A percentile compares a stretch with the other conserved stretches of the same genome.
Conservation (phyloP, 1,140 invertebrate genomes). For the Chymomyza costata region DNA sequence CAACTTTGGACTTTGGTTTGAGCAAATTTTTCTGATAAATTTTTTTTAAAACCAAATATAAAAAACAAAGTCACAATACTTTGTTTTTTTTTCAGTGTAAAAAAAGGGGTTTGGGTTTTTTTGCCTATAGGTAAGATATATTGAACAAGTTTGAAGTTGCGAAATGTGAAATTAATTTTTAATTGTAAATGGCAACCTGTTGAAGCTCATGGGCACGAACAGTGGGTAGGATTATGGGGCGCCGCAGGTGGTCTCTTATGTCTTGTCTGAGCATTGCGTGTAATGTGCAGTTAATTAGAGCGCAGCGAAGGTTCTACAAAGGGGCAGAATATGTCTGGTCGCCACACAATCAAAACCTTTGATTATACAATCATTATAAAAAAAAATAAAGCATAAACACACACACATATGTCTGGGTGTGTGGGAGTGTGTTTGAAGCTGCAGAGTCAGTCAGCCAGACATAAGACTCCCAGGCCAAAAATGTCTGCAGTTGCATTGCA, state of each 20-base stretch:
- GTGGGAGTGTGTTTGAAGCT: too few species aligned
- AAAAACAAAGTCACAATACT: too few species aligned
- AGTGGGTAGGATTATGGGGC: too few species aligned
- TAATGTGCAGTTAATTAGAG: conserved; percentile 40
- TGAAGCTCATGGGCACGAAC: background rate
- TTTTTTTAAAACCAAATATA: too few species aligned
- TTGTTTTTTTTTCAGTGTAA: too few species aligned
- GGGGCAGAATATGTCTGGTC: background rate
- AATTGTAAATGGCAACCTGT: conserved; percentile 25
- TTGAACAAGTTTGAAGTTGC: conserved; percentile 49
- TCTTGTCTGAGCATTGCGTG: conserved; percentile 25
- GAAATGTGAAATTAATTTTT: conserved; percentile 49
- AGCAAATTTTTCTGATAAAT: too few species aligned
- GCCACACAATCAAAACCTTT: conserved; percentile 4
- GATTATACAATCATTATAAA: conserved; percentile 35
- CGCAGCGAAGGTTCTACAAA: conserved; percentile 6
- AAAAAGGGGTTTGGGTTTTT: conserved; percentile 25
- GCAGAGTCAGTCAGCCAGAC: conserved; percentile 30
- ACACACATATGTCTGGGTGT: too few species aligned
- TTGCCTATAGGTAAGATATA: conserved; percentile 51
- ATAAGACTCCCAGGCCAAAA: conserved; percentile 37
- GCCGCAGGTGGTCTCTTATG: too few species aligned
- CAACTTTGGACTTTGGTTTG: too few species aligned
- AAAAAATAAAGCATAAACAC: conserved; percentile 14
- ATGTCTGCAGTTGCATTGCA: conserved; percentile 48